phyloP scores from a whole-genome alignment of 2,113 vertebrate genomes.

The Lampris megalopsis region DNA sequence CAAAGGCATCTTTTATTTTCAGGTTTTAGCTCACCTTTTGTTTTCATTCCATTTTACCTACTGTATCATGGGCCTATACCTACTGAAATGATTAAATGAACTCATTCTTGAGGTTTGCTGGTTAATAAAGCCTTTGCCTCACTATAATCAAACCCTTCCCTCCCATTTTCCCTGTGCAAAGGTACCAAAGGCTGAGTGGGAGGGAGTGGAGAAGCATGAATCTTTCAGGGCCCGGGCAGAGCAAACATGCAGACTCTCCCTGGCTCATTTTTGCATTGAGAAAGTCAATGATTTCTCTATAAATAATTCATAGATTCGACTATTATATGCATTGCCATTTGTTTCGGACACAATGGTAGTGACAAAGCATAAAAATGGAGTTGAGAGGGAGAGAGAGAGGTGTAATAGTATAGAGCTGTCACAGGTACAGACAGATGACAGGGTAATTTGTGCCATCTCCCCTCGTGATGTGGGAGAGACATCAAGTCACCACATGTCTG shows the following conservation, averaged over 20 bases:
- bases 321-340: conserved; percentile 20
- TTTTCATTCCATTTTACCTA: conserved; percentile 49
- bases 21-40: conserved; percentile 33
- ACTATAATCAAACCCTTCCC: conserved; percentile 9
- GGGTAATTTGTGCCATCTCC: neutral
- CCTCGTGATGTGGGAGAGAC: conserved; percentile 5
- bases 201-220: neutral
- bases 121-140: conserved; percentile 39
- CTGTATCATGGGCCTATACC: conserved; percentile 53
- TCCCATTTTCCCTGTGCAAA: conserved; percentile 31
- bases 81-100: conserved; percentile 50
- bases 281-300: conserved; percentile 55
- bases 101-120: conserved; percentile 40
- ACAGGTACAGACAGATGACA: neutral
- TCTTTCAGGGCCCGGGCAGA: conserved; percentile 17
- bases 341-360: conserved; percentile 34
- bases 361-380: conserved; percentile 42
- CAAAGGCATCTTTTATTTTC: conserved; percentile 30
- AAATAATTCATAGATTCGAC: conserved; percentile 57
- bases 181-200: neutral
- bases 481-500: neutral
- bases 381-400: neutral
- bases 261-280: conserved; percentile 36
- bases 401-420: neutral
- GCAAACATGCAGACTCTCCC: neutral